These are phyloP conservation scores for Eledone cirrhosa DNA, from an alignment of 2,888 invertebrate genomes.

Conservation along the genomic window DNA sequence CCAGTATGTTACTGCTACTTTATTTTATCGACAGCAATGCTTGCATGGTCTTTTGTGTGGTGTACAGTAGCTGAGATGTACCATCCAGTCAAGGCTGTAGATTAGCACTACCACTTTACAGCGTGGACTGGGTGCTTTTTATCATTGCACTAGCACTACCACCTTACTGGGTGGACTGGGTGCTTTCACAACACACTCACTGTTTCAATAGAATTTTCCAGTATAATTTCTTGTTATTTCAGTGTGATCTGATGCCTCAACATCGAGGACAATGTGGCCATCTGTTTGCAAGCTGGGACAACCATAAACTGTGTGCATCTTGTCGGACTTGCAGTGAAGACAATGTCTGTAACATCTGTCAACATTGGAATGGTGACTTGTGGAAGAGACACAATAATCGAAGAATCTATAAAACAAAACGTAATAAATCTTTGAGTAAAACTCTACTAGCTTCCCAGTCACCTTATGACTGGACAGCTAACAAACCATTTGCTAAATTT, in stretches of 20 bases:
- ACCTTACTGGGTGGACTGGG: too few species aligned
- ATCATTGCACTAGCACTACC: too few species aligned
- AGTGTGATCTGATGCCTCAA: slow-evolving; percentile 27
- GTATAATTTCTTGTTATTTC: too few species aligned
- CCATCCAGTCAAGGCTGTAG: too few species aligned
- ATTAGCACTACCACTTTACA: too few species aligned
- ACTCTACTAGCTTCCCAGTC: not conserved
- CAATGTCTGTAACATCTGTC: slow-evolving; percentile 9
- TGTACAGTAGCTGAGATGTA: too few species aligned
- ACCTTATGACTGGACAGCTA: not conserved
- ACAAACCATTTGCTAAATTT: slow-evolving; percentile 19
- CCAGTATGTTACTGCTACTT: too few species aligned
- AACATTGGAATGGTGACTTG: not conserved
- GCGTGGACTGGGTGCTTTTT: too few species aligned
- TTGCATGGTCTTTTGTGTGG: too few species aligned
- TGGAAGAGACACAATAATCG: slow-evolving; percentile 26
- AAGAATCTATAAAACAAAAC: slow-evolving; percentile 22
- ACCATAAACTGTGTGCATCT: slow-evolving; percentile 22
- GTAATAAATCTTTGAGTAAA: not conserved
- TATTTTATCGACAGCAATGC: too few species aligned
- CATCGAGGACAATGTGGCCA: slow-evolving; percentile 27
- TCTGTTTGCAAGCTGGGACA: slow-evolving; percentile 27
- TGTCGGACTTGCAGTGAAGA: slow-evolving; percentile 24
- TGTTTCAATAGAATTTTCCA: too few species aligned
- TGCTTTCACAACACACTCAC: too few species aligned